phyloP scores from a whole-genome alignment of 2,888 invertebrate species.

The Automeris io region DNA sequence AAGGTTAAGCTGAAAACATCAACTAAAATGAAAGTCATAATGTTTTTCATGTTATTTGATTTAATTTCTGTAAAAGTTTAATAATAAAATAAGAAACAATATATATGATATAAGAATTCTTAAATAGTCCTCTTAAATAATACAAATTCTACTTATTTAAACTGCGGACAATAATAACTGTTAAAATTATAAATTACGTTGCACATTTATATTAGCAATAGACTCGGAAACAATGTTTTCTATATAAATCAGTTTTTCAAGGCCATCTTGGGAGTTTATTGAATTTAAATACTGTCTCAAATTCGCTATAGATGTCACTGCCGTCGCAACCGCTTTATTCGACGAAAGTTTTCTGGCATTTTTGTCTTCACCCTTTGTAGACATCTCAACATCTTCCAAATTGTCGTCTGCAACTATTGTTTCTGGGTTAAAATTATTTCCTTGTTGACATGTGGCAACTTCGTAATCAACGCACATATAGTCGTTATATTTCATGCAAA shows the following conservation, averaged over 20 bases:
- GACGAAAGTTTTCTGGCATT: background rate
- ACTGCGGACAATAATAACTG: no score
- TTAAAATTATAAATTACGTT: no score
- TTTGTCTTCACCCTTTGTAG: background rate
- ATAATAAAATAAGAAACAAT: no score
- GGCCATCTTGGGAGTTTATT: slow-evolving; percentile 1
- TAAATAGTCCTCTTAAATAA: no score
- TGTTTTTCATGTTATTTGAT: no score
- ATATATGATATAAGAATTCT: no score
- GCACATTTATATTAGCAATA: background rate
- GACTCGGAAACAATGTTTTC: slow-evolving; percentile 4
- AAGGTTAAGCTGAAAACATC: background rate
- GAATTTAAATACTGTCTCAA: slow-evolving; percentile 2
- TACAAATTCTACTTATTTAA: no score
- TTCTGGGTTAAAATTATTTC: background rate
- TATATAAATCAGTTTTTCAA: slow-evolving; percentile 1
- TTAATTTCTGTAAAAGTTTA: no score
- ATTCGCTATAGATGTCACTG: slow-evolving; percentile 2
- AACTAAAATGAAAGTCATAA: no score
- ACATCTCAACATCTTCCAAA: background rate
- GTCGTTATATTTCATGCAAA: slow-evolving; percentile 7
- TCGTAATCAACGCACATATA: slow-evolving; percentile 9
- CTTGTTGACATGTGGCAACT: slow-evolving; percentile 2
- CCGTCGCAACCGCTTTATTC: background rate
- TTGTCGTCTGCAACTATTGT: background rate